Evolutionary conservation across 2,113 vertebrate genomes (phyloP).

Genomic region (Cranoglanis bouderius): DNA sequence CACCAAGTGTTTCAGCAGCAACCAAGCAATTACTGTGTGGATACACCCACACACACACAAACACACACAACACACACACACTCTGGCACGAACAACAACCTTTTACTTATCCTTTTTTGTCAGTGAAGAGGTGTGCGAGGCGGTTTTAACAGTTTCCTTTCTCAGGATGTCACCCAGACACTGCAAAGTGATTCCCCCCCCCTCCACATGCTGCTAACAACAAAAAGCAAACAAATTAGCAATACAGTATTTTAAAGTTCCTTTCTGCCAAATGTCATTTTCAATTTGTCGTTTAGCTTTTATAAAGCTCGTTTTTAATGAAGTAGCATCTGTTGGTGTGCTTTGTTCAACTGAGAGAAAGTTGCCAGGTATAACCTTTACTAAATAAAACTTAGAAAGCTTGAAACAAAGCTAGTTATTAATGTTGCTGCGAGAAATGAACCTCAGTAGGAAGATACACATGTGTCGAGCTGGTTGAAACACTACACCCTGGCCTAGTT

Average conservation of each 20-base stretch:
- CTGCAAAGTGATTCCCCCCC: background rate
- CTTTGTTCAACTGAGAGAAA: background rate
- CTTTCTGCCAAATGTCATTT: background rate
- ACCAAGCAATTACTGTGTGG: constrained; percentile 45
- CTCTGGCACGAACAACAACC: background rate
- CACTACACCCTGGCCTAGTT: background rate
- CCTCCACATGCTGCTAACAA: background rate
- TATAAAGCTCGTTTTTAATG: constrained; percentile 1
- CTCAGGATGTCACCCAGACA: constrained; percentile 1
- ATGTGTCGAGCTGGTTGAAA: background rate
- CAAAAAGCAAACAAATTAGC: background rate
- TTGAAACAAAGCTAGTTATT: background rate
- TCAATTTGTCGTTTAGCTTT: background rate
- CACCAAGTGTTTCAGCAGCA: constrained; percentile 36
- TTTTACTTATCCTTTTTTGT: constrained; percentile 17
- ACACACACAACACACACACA: constrained; percentile 68
- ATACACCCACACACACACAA: constrained; percentile 66
- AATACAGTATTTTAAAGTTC: background rate
- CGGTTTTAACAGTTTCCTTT: constrained; percentile 33
- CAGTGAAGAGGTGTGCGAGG: constrained; percentile 27
- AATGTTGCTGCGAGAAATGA: background rate
- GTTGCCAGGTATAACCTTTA: background rate
- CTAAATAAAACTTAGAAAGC: background rate
- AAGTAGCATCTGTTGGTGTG: background rate
- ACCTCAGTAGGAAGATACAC: background rate